Percentiles rank a stretch among this genome's conserved stretches.
These are phyloP conservation scores for Nephrotoma guestfalica DNA, from an alignment of 2,888 invertebrate genomes.

Conservation along the genomic window DNA sequence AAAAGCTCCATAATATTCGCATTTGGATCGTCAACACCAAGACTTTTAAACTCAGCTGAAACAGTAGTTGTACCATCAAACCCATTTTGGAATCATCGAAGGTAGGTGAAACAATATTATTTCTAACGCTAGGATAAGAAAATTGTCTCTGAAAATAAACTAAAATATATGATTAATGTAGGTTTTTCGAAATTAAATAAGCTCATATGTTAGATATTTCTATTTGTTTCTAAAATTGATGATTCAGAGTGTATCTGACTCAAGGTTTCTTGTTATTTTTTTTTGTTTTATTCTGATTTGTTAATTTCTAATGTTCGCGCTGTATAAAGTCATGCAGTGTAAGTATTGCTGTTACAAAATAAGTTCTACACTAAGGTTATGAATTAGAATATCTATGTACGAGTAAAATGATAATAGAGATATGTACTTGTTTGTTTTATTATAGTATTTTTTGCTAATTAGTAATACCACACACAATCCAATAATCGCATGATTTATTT, in stretches of 20 bases:
- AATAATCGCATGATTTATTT: not conserved
- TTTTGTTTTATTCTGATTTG: not conserved
- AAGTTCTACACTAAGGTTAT: not conserved
- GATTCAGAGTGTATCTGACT: not conserved
- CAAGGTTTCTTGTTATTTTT: not conserved
- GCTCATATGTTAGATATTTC: not conserved
- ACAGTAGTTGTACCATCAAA: slow-evolving; percentile 39
- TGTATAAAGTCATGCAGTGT: not conserved
- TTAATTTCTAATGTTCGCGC: not conserved
- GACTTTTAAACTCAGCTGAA: slow-evolving; percentile 56
- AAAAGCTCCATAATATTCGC: slow-evolving; percentile 66
- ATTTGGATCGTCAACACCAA: slow-evolving; percentile 82
- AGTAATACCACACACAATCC: not conserved
- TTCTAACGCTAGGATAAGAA: not conserved
- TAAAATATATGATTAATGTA: not conserved
- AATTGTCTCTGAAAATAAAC: no score
- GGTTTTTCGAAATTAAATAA: not conserved
- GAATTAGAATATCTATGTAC: not conserved
- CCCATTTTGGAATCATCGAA: slow-evolving; percentile 69
- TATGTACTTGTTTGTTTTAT: not conserved
- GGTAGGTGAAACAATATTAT: slow-evolving; percentile 29
- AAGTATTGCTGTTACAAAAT: not conserved
- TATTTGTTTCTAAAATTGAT: not conserved
- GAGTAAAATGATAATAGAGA: not conserved
- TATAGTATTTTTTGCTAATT: not conserved